These are phyloP conservation scores for Parauchenoglanis punctatus DNA, from an alignment of 2,797 vertebrate genomes.

Conservation along the genomic window DNA sequence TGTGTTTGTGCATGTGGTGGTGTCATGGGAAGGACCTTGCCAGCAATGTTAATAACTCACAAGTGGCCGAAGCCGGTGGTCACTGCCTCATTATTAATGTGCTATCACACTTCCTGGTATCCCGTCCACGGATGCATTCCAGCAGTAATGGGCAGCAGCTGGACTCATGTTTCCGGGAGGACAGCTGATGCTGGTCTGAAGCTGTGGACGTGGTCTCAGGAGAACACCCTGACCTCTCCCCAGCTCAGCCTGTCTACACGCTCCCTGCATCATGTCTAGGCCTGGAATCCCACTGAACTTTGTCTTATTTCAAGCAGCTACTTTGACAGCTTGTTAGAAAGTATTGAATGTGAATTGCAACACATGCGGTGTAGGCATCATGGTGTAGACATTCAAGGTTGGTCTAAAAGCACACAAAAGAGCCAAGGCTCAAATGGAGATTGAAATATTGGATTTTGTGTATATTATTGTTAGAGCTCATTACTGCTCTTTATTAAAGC, in stretches of 20 bases:
- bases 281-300: conserved; percentile 33
- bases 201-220: conserved; percentile 48
- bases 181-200: conserved; percentile 76
- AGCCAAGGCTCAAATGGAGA: conserved; percentile 37
- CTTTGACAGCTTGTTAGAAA: conserved; percentile 49
- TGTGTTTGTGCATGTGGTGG: conserved; percentile 55
- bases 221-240: conserved; percentile 64
- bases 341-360: conserved; percentile 40
- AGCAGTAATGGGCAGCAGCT: conserved; percentile 80
- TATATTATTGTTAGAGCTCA: conserved; percentile 6
- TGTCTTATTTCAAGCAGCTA: conserved; percentile 38
- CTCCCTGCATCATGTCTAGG: conserved; percentile 21
- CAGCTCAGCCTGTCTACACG: conserved; percentile 31
- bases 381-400: conserved; percentile 48
- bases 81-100: conserved; percentile 73
- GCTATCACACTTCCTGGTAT: conserved; percentile 72
- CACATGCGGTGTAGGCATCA: conserved; percentile 42
- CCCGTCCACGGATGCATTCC: conserved; percentile 79
- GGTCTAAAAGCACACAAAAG: conserved; percentile 24
- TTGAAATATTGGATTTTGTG: not conserved
- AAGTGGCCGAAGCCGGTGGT: conserved; percentile 71
- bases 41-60: conserved; percentile 78
- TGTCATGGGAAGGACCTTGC: conserved; percentile 72
- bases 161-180: conserved; percentile 74
- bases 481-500: conserved; percentile 11